These are phyloP conservation scores for Hemibagrus wyckioides DNA, from an alignment of 2,113 vertebrate species.

Conservation along the genomic window DNA sequence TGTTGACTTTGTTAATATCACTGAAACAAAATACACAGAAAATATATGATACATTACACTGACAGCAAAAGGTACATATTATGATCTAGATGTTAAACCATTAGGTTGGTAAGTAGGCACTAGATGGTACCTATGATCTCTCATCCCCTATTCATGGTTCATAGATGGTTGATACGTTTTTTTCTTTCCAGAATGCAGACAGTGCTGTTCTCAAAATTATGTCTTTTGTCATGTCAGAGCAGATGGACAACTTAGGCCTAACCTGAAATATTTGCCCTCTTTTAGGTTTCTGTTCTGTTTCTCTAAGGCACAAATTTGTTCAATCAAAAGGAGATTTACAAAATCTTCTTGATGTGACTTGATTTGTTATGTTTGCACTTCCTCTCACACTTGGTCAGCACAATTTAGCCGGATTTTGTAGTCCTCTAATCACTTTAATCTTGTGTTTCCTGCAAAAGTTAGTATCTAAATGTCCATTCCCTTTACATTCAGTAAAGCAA, in stretches of 20 bases:
- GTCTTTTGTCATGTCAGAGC: not conserved
- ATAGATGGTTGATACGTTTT: not conserved
- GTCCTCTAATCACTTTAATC: not conserved
- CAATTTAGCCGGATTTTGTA: not conserved
- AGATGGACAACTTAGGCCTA: not conserved
- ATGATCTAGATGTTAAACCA: not conserved
- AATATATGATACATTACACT: not conserved
- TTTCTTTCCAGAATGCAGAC: not conserved
- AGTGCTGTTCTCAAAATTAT: not conserved
- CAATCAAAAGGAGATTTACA: not conserved
- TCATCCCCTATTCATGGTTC: not conserved
- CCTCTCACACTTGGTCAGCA: not conserved
- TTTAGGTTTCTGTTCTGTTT: not conserved
- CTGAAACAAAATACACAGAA: constrained; percentile 50
- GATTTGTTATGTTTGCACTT: not conserved
- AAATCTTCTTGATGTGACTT: too few relatives aligned
- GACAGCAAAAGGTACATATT: not conserved
- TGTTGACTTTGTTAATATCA: constrained; percentile 78
- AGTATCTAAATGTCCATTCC: not conserved
- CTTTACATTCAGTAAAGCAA: not conserved
- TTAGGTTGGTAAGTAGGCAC: not conserved
- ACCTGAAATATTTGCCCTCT: not conserved
- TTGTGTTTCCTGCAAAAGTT: not conserved
- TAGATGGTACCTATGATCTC: not conserved
- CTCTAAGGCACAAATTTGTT: not conserved